phyloP scores from a whole-genome alignment of 2,888 invertebrate genomes.

The Ophion ellenae region DNA sequence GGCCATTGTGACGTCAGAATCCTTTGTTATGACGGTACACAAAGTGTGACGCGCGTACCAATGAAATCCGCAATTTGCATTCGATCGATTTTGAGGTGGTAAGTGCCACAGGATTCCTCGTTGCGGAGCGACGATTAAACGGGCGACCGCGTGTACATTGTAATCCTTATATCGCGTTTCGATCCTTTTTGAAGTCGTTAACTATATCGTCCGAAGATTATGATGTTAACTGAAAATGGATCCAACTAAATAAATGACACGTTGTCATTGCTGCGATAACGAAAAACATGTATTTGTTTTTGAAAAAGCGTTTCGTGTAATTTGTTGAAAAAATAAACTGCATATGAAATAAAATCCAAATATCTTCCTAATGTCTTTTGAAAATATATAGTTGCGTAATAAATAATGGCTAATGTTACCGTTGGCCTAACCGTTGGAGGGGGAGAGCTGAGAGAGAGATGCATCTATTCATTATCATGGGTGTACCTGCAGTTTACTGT shows the following conservation, averaged over 20 bases:
- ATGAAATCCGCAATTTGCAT: conserved; percentile 55
- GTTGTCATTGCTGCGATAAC: too few relatives aligned
- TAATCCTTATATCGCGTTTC: conserved; percentile 9
- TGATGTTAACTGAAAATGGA: too few relatives aligned
- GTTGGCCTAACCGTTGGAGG: too few relatives aligned
- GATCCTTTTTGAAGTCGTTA: background rate
- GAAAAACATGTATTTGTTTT: too few relatives aligned
- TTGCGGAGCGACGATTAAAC: conserved; percentile 5
- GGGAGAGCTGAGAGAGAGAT: too few relatives aligned
- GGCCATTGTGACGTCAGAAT: conserved; percentile 58
- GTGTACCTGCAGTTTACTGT: conserved; percentile 17
- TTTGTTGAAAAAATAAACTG: too few relatives aligned
- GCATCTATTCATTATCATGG: background rate
- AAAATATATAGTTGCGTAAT: too few relatives aligned
- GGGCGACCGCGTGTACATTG: conserved; percentile 11
- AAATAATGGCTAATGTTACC: too few relatives aligned
- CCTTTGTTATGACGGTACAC: conserved; percentile 56
- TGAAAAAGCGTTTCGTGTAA: too few relatives aligned
- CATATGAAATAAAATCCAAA: too few relatives aligned
- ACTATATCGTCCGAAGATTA: background rate
- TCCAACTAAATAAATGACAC: too few relatives aligned
- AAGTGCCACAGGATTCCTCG: conserved; percentile 5
- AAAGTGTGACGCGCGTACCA: conserved; percentile 33
- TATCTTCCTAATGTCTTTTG: too few relatives aligned
- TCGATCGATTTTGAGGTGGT: conserved; percentile 37